These are phyloP conservation scores for Aegypius monachus DNA, from an alignment of 2,113 vertebrate genomes.

Conservation along the genomic window DNA sequence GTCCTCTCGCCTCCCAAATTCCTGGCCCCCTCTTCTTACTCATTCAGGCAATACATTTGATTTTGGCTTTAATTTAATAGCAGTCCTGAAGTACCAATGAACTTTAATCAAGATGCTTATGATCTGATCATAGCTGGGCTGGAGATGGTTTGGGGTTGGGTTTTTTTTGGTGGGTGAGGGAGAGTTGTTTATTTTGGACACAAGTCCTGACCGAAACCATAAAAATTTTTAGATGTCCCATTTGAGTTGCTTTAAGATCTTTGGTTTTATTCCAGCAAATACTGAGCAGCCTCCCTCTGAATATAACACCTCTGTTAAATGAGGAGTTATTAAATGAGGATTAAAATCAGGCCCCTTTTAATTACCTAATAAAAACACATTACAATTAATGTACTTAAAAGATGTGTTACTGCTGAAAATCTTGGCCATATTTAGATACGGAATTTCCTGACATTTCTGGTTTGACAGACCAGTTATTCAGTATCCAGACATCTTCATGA, in stretches of 20 bases:
- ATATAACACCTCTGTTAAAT: background rate
- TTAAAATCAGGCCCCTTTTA: background rate
- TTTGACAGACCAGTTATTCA: background rate
- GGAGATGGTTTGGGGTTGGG: background rate
- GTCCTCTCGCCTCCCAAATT: background rate
- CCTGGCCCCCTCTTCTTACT: background rate
- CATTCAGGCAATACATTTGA: background rate
- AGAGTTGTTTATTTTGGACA: background rate
- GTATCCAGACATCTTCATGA: background rate
- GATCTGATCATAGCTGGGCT: background rate
- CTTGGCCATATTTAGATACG: background rate
- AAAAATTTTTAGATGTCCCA: background rate
- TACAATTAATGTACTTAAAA: background rate
- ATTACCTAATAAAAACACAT: background rate
- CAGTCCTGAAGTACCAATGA: background rate
- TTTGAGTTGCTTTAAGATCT: background rate
- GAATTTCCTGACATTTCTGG: background rate
- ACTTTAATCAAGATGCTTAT: background rate
- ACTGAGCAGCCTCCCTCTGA: background rate
- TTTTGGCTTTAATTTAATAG: background rate
- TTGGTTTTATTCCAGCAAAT: constrained; percentile 7
- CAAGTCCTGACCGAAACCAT: background rate
- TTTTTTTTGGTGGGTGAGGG: background rate
- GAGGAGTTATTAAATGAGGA: background rate
- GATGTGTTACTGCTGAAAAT: background rate